Base-by-base conservation (phyloP, 1,140 invertebrate genomes). In the Archegozetes longisetosus region DNA sequence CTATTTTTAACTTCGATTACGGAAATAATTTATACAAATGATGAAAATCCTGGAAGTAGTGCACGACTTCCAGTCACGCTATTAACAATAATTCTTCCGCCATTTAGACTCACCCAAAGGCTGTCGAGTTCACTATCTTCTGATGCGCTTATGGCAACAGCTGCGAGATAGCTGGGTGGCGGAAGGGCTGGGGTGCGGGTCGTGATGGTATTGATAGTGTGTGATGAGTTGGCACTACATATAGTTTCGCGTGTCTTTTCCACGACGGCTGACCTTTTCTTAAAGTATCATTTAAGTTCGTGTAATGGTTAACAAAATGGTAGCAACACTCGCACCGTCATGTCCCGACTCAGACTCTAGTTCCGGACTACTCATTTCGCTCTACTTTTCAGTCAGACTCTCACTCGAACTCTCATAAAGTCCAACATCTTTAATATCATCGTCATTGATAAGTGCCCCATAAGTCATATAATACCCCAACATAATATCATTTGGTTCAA, bases 41-140 rank as follows among this genome's bases (percentile, higher is more conserved):
- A 96, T 22, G 92, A 95, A 73, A 96, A 97, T 26, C 92, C 93
- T 6, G 91, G 90, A 58, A 96, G 72, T 24, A 91, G 92, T 26
- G 91, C 90, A 64, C 92, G 75, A 27, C 89, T 94, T 66, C 93
- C 81, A 48, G 92, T 91, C 84, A 92, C 91, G 73, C 96, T 97
- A 74, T 96, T 95, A 78, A 96, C 85, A 55, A 95, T 86, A 68
- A 97, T 90, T 76, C 94, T 88, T 32, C 91, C 91, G 55, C 91
- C 91, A 74, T 94, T 95, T 47, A 95, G 76, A 76, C 88, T 92
- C 50, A 57, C 53, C 6, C 20, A 49, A 12, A 40, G 56, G 20
- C n/a, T 53, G 28, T 58, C 55, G 2, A 58, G 12, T 48, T 58
- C 61, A 49, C 29, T 48, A 13, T 62, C 61, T 26, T 61, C 62